Base-by-base conservation (phyloP, 1,140 invertebrate genomes). In the Pinna nobilis region DNA sequence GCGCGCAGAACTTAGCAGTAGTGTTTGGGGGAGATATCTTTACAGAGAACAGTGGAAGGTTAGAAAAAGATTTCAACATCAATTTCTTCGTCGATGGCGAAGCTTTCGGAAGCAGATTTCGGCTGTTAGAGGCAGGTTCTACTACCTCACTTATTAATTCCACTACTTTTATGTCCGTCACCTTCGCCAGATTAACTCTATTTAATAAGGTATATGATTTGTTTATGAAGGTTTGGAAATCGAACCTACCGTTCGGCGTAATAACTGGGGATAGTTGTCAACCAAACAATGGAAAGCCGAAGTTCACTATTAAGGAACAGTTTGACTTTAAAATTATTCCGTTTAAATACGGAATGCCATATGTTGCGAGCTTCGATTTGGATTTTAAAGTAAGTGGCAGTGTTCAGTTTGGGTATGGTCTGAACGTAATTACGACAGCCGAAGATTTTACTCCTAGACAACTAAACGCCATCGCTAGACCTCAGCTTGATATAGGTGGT, bases 371-470 rank as follows among this genome's bases (percentile, higher is more conserved):
- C 11, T 30, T 59, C 20, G 37, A 32, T 33, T 33, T 59, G 13
- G 37, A 59, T 5, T n/a, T 59, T 0, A 33, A 33, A 32, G 15
- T 59, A 32, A 59, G 32, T 33, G 55, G 30, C 1, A 30, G 5
- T 33, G 55, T 59, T 33, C 37, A 30, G 18, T 59, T 59, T 59
- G 55, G 55, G 23, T 59, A 59, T 59, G 55, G 55, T 35, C 37
- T 59, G 15, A 59, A 33, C 23, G 37, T 59, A 35, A 33, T 59
- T n/a, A 33, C 30, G 23, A 59, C 33, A n/a, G 55, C 33, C 23
- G 32, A 33, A 7, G 55, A 59, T 25, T 35, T 59, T 30, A 18
- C 23, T 25, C 55, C 55, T 3, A 30, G 37, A 18, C 55, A 59
- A 33, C 15, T 59, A 7, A 59, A 59, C 28, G 55, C 37, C 23